phyloP scores from a whole-genome alignment of 2,888 invertebrate genomes.

The Neoaliturus tenellus region DNA sequence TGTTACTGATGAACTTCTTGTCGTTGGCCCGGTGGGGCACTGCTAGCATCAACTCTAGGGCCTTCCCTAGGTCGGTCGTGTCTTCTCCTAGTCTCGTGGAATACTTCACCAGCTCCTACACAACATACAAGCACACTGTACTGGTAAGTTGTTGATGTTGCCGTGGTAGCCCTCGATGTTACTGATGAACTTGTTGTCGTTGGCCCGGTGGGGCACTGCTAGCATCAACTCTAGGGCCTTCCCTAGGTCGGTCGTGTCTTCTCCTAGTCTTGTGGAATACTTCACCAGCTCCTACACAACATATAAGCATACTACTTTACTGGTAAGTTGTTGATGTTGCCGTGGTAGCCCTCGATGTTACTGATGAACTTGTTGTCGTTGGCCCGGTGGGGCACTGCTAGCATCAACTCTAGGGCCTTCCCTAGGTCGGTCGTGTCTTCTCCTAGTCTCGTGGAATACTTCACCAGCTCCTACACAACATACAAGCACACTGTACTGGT shows the following conservation, averaged over 20 bases:
- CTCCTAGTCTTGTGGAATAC: slow-evolving; percentile 91
- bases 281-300: slow-evolving; percentile 96
- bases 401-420: slow-evolving; percentile 95
- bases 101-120: slow-evolving; percentile 96
- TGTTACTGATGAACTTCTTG: slow-evolving; percentile 91
- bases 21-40: slow-evolving; percentile 95
- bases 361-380: slow-evolving; percentile 94
- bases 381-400: slow-evolving; percentile 92
- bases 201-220: slow-evolving; percentile 92
- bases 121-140: too few species aligned
- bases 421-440: slow-evolving; percentile 93
- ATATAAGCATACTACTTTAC: too few species aligned
- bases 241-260: slow-evolving; percentile 92
- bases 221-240: slow-evolving; percentile 96
- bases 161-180: slow-evolving; percentile 96
- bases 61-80: slow-evolving; percentile 92
- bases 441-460: slow-evolving; percentile 91
- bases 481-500: too few species aligned
- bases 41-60: slow-evolving; percentile 95
- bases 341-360: slow-evolving; percentile 95
- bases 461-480: slow-evolving; percentile 96
- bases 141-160: slow-evolving; percentile 82
- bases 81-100: slow-evolving; percentile 92
- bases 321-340: slow-evolving; percentile 92
- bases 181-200: slow-evolving; percentile 92